These are phyloP conservation scores for Crambe crambe DNA, from an alignment of 37 sponge, comb jelly and placozoan species.

Conservation along the genomic window DNA sequence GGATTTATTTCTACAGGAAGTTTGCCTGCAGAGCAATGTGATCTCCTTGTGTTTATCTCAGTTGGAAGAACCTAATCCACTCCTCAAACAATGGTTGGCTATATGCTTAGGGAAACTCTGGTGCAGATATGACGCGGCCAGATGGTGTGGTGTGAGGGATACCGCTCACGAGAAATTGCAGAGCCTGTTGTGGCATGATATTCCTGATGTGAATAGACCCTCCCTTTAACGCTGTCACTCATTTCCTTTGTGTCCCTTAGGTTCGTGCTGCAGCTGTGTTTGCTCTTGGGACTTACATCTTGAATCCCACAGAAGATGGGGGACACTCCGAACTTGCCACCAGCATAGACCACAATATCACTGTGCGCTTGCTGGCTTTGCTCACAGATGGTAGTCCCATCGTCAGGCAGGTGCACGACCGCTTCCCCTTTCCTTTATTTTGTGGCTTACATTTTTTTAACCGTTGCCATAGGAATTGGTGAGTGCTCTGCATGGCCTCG, in stretches of 20 bases:
- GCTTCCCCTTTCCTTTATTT: no score
- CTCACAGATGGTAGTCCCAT: conserved; percentile 80
- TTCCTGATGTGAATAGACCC: conserved; percentile 78
- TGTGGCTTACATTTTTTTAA: no score
- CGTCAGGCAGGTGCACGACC: conserved; percentile 77
- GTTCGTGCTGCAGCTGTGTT: conserved; percentile 90
- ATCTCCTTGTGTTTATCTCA: conserved; percentile 70
- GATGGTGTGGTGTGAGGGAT: conserved; percentile 84
- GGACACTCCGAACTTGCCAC: conserved; percentile 55
- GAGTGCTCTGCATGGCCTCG: conserved; percentile 76
- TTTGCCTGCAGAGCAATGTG: conserved; percentile 64
- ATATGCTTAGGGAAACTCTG: conserved; percentile 93
- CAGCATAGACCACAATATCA: conserved; percentile 79
- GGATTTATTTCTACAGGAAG: conserved; percentile 43
- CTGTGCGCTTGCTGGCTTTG: conserved; percentile 52
- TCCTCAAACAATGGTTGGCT: conserved; percentile 83
- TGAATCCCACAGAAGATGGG: conserved; percentile 43
- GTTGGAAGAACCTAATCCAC: conserved; percentile 77
- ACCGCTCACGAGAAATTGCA: conserved; percentile 87
- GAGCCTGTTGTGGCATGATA: conserved; percentile 79
- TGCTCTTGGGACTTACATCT: conserved; percentile 89
- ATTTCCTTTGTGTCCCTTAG: conserved; percentile 26
- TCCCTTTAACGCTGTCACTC: background rate
- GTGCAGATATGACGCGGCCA: conserved; percentile 82
- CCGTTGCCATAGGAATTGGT: conserved; percentile 86